phyloP scores from a whole-genome alignment of 2,888 invertebrate species.

The Temnothorax ravouxi region DNA sequence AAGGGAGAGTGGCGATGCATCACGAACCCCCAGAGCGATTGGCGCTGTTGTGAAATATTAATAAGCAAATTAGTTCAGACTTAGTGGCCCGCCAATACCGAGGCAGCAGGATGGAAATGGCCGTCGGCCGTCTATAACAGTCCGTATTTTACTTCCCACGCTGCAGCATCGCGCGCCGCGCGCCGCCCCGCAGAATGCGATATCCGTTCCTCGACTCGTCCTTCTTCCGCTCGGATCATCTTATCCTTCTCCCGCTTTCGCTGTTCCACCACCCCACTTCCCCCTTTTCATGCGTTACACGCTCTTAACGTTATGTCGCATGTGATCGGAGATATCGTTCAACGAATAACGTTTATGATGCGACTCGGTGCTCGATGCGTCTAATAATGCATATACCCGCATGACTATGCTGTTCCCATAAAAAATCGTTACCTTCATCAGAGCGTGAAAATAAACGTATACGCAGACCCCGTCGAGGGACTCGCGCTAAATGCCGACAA shows the following conservation, averaged over 20 bases:
- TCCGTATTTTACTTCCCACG: conserved; percentile 83
- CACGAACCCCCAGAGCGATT: conserved; percentile 82
- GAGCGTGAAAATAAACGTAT: conserved; percentile 29
- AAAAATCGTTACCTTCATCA: conserved; percentile 45
- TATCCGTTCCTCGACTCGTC: conserved; percentile 69
- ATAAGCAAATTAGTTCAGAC: conserved; percentile 85
- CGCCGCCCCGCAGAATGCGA: conserved; percentile 71
- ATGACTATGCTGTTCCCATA: conserved; percentile 9
- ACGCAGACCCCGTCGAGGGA: not conserved
- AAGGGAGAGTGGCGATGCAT: conserved; percentile 75
- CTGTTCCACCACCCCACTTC: not conserved
- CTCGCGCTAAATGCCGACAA: not conserved
- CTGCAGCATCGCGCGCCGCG: conserved; percentile 63
- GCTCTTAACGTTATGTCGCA: not conserved
- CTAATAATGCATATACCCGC: conserved; percentile 27
- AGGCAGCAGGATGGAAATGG: conserved; percentile 77
- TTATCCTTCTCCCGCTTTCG: not conserved
- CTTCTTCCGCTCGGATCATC: conserved; percentile 26
- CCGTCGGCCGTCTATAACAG: conserved; percentile 76
- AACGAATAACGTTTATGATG: conserved; percentile 29
- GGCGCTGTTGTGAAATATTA: conserved; percentile 85
- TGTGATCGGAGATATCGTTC: not conserved
- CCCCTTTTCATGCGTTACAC: not conserved
- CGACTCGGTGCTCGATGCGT: conserved; percentile 12
- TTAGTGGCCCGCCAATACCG: conserved; percentile 77